A percentile compares a stretch with the other conserved stretches of the same genome.
Evolutionary conservation across 2,888 invertebrate genomes (phyloP).

Genomic region (Sphinx pinastri): DNA sequence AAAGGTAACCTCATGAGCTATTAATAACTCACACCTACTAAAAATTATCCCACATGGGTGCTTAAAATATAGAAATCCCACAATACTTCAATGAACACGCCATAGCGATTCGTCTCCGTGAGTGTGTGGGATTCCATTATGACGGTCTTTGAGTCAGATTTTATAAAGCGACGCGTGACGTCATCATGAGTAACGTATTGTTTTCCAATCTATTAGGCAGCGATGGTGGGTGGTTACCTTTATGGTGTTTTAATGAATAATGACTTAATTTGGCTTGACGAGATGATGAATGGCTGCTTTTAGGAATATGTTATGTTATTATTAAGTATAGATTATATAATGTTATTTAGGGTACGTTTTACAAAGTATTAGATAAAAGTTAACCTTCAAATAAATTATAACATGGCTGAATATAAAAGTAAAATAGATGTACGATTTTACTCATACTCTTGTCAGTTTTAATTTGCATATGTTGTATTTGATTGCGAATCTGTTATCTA

Average conservation of each 20-base stretch:
- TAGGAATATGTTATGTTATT: not conserved
- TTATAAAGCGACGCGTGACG: not conserved
- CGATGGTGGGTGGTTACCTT: constrained; percentile 10
- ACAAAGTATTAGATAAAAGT: too few species aligned
- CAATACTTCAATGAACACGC: not conserved
- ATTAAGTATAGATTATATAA: not conserved
- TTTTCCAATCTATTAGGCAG: constrained; percentile 6
- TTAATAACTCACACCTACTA: not conserved
- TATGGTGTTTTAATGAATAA: not conserved
- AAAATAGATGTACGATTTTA: too few species aligned
- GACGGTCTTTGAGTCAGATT: not conserved
- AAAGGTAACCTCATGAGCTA: not conserved
- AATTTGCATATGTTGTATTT: too few species aligned
- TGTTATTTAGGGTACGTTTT: too few species aligned
- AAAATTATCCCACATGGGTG: not conserved
- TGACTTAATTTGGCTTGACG: not conserved
- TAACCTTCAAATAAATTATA: too few species aligned
- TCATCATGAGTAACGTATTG: not conserved
- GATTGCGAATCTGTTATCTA: too few species aligned
- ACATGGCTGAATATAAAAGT: too few species aligned
- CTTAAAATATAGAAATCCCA: not conserved
- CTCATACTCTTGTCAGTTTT: too few species aligned
- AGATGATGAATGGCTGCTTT: not conserved
- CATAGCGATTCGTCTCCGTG: not conserved
- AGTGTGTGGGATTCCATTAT: constrained; percentile 3